Percentiles rank a stretch among this genome's conserved stretches.
These are phyloP conservation scores for Lissonota sp. DNA, from an alignment of 2,888 invertebrate genomes.

Conservation along the genomic window DNA sequence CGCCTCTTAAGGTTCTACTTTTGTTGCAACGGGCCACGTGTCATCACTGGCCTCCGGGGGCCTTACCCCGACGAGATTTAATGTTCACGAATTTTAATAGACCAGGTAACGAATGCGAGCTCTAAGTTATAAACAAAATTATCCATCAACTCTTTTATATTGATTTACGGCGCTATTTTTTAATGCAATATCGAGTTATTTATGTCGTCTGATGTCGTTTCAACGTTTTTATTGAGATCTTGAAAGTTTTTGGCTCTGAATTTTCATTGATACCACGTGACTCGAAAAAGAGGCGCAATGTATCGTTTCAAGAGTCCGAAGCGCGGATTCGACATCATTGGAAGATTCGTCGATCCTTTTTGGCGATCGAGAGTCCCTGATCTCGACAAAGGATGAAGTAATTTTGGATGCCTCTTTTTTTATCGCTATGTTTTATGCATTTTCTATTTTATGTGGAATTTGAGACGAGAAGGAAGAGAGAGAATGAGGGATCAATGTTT, in stretches of 20 bases:
- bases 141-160: neutral
- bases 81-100: slow-evolving; percentile 88
- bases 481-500: slow-evolving; percentile 16
- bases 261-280: slow-evolving; percentile 41
- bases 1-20: slow-evolving; percentile 2
- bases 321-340: slow-evolving; percentile 11
- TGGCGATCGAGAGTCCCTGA: neutral
- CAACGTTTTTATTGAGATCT: no score
- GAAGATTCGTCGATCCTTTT: slow-evolving; percentile 44
- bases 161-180: neutral
- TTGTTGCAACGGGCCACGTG: slow-evolving; percentile 78
- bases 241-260: no score
- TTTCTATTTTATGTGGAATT: no score
- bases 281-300: slow-evolving; percentile 1
- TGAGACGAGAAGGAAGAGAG: neutral
- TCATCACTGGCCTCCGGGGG: slow-evolving; percentile 85
- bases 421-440: no score
- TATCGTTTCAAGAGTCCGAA: slow-evolving; percentile 16
- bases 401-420: neutral
- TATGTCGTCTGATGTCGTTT: no score
- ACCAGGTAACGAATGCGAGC: slow-evolving; percentile 87
- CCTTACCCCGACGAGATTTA: slow-evolving; percentile 85
- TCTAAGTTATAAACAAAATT: slow-evolving; percentile 78
- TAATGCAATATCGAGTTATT: no score
- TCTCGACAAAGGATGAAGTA: slow-evolving; percentile 23